Conservation (phyloP, 2,888 invertebrate species). For the Ceraclea dissimilis region DNA sequence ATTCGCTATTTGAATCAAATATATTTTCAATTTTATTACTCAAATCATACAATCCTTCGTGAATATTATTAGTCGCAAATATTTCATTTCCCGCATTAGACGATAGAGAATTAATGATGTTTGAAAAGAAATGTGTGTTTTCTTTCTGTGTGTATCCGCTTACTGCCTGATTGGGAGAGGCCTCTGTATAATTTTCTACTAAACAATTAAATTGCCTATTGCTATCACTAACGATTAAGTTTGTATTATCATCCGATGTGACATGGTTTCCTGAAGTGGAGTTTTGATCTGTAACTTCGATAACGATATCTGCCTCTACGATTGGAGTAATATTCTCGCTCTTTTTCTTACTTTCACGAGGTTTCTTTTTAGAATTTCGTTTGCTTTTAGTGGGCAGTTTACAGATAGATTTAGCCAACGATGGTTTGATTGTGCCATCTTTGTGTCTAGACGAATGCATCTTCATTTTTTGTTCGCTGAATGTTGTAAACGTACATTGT, state of each 20-base stretch:
- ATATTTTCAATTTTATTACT: neutral
- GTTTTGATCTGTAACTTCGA: neutral
- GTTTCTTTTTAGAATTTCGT: neutral
- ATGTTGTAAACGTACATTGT: slow-evolving; percentile 54
- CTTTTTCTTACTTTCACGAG: neutral
- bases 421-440: neutral
- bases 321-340: neutral
- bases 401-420: too few relatives aligned
- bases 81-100: neutral
- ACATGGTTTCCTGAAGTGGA: neutral
- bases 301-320: neutral
- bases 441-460: neutral
- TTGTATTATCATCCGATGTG: neutral
- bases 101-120: neutral
- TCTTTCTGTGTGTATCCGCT: neutral
- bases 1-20: neutral
- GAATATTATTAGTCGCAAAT: neutral
- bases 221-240: neutral
- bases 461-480: slow-evolving; percentile 41
- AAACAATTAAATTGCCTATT: neutral
- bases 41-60: neutral
- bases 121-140: neutral
- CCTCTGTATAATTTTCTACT: neutral
- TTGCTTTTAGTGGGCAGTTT: neutral
- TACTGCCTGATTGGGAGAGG: neutral